phyloP scores from a whole-genome alignment of 2,797 vertebrate species.

The Schizothorax lantsangensis region DNA sequence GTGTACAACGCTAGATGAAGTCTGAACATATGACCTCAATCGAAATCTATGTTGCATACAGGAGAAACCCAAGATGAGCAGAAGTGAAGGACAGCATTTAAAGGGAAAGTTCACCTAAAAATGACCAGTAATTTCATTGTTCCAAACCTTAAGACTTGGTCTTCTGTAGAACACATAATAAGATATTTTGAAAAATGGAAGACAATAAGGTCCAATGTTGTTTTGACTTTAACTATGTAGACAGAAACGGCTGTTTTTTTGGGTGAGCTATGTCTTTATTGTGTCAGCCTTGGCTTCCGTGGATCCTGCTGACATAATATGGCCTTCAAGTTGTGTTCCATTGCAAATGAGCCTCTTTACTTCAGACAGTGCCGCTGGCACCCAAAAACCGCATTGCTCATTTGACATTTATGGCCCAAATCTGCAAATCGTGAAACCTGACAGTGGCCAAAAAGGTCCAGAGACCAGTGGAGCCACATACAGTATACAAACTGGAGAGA shows the following conservation, averaged over 20 bases:
- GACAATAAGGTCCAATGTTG: not conserved
- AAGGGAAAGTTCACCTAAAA: not conserved
- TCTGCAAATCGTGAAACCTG: slow-evolving; percentile 44
- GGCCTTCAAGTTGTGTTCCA: not conserved
- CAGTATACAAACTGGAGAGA: slow-evolving; percentile 65
- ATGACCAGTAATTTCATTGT: not conserved
- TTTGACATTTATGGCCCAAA: slow-evolving; percentile 43
- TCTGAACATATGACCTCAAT: slow-evolving; percentile 36
- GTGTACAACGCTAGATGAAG: slow-evolving; percentile 37
- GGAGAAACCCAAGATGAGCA: slow-evolving; percentile 12
- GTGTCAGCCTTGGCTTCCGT: slow-evolving; percentile 8
- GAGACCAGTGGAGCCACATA: slow-evolving; percentile 57
- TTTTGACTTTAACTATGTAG: not conserved
- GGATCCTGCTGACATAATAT: slow-evolving; percentile 31
- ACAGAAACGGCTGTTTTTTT: not conserved
- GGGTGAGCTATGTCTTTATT: not conserved
- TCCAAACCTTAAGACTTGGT: not conserved
- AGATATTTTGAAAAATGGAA: not conserved
- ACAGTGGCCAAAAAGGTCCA: slow-evolving; percentile 44
- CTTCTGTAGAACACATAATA: not conserved
- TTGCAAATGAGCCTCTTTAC: slow-evolving; percentile 19
- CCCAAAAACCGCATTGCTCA: slow-evolving; percentile 29
- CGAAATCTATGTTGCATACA: slow-evolving; percentile 31
- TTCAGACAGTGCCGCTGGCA: not conserved
- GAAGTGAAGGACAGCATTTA: slow-evolving; percentile 4